Evolutionary conservation across 2,888 invertebrate genomes (phyloP), one percentile per base, ranked within the genome.

Genomic region (Epinotia brunnichana): DNA sequence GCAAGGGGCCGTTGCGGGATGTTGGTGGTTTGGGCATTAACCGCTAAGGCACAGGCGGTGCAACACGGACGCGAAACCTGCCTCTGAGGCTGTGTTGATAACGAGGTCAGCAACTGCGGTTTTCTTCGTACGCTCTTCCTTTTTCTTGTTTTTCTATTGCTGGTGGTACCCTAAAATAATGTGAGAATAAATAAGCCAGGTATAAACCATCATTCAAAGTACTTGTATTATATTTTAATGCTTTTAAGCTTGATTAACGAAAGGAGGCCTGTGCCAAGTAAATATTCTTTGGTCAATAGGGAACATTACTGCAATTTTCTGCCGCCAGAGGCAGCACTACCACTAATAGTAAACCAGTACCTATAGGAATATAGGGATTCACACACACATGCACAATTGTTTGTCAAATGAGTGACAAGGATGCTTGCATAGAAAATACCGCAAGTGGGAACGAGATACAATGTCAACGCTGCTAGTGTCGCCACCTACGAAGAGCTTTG

Each of bases 111-210:
- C 11, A 48, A 17, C 17, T 24, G 24, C 29, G 24, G n/a, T n/a
- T 4, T 51, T 41, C 15, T 39, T 11, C 24, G 62, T 24, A 7
- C 48, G 29, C 24, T n/a, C n/a, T n/a, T 15, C n/a, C 11, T 29
- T 62, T 62, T 62, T 48, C 62, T 62, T 17, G 24, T 48, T n/a
- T 62, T 62, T 29, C 29, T 48, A 17, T 62, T 48, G n/a, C n/a
- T 44, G 44, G 44, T 48, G 0, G 62, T n/a, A n/a, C n/a, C 21
- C 62, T 62, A 48, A 44, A 62, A 62, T 9, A 24, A 48, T 7
- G 48, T 13, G 48, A 48, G 7, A 48, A n/a, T n/a, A n/a, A 44
- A 4, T 44, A 44, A 44, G 44, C 3, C 15, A 5, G 13, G 5
- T 44, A n/a, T n/a, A 11, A 15, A 0, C 15, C 44, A 44, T 5